These are phyloP conservation scores for Camelus dromedarius DNA, from an alignment of 2,113 vertebrate species.

Conservation along the genomic window DNA sequence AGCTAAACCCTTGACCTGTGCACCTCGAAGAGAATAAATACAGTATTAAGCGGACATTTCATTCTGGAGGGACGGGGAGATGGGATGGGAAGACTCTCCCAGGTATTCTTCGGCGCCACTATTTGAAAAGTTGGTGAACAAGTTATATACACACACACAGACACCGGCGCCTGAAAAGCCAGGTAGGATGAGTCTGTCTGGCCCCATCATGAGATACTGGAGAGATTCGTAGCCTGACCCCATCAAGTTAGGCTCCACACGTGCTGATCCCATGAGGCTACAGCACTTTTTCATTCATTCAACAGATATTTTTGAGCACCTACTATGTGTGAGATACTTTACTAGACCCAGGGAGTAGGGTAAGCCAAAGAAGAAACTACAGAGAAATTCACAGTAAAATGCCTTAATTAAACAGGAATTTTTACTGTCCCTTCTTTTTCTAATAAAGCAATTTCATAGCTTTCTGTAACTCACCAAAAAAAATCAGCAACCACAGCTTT, in stretches of 20 bases:
- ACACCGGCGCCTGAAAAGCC: neutral
- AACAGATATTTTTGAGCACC: neutral
- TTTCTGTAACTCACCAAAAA: constrained; percentile 32
- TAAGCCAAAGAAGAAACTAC: neutral
- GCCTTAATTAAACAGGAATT: neutral
- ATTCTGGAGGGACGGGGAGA: neutral
- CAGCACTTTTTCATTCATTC: neutral
- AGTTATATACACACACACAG: neutral
- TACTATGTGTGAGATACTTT: neutral
- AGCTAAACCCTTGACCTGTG: neutral
- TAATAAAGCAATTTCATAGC: constrained; percentile 16
- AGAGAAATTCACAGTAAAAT: neutral
- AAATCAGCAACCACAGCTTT: neutral
- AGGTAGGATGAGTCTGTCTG: neutral
- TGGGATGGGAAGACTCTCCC: neutral
- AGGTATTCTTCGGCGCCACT: neutral
- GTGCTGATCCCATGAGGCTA: neutral
- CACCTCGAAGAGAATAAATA: neutral
- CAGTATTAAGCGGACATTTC: neutral
- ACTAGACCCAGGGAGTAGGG: neutral
- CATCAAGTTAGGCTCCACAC: fast-evolving
- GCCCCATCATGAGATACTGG: neutral
- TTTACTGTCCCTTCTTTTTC: neutral
- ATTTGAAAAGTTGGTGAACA: neutral
- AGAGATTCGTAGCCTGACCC: neutral